Base-by-base conservation (phyloP, 2,888 invertebrate genomes). In the Gari tellinella region DNA sequence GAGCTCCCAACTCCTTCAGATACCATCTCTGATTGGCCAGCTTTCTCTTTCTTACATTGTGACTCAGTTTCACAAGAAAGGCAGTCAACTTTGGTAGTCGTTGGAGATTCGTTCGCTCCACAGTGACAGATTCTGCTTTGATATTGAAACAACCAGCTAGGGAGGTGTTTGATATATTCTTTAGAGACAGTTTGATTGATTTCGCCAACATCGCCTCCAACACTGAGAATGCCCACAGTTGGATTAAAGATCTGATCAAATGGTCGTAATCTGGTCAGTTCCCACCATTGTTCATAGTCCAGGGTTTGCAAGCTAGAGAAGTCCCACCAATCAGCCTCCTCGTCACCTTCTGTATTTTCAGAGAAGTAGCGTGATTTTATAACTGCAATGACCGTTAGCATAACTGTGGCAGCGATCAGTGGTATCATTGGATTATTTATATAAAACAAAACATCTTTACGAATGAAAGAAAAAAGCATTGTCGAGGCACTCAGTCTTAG, bases 141-240 rank as follows among this genome's bases (percentile, higher is more conserved):
- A 17, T 43, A 3, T 17, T 43, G 43, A 31, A 31, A 31, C 15
- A 86, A 88, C 93, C 93, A 93, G 2, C 92, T 88, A 3, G 93
- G 93, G 21, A 94, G 86, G 51, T 92, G 88, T 57, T 92, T 91
- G 25, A 94, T 91, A 77, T 93, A 94, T 58, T 93, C 93, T 37
- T 84, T 86, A 1, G 92, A 90, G 26, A 92, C 85, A 92, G 92
- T 56, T 91, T 92, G 37, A 92, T 86, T 92, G 83, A 48, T 2
- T 12, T 76, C 70, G 3, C 49, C 26, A 21, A 51, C 55, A 49
- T 72, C 60, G 2, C 21, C 53, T n/a, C 49, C 60, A 14, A 25
- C 19, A 15, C 63, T 65, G 0, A 65, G 56, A 1, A 68, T 62
- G 10, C 66, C 72, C 85, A 78, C 37, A 43, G 84, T 72, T 79